Percentiles rank a stretch among this genome's conserved stretches.
Conservation (phyloP, 1,140 invertebrate species). For the Sycophaga agraensis region DNA sequence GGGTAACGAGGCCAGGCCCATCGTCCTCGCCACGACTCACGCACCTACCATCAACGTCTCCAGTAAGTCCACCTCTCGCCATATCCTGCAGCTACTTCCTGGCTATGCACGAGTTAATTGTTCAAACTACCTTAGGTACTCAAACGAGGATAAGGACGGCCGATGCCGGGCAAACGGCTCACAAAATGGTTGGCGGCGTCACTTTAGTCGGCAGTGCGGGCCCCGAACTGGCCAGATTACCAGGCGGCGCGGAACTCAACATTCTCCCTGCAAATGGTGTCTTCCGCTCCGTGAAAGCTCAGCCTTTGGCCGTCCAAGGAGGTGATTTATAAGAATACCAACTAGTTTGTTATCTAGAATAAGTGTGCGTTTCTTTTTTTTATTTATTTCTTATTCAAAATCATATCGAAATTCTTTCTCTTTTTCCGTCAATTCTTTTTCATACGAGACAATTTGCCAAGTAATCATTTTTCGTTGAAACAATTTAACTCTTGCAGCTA, state of each 20-base stretch:
- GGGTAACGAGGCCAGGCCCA: conserved; percentile 50
- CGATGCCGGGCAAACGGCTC: conserved; percentile 48
- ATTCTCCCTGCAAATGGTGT: conserved; percentile 56
- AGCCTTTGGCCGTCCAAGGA: conserved; percentile 48
- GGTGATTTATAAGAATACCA: conserved; percentile 37
- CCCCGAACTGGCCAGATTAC: conserved; percentile 51
- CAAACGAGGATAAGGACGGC: conserved; percentile 53
- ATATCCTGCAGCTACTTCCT: no score
- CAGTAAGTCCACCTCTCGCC: conserved; percentile 48
- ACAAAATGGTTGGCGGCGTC: conserved; percentile 56
- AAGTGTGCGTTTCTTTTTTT: neutral
- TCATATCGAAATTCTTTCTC: no score
- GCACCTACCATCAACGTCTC: conserved; percentile 49
- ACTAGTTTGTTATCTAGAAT: no score
- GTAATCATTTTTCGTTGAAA: no score
- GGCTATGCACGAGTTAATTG: no score
- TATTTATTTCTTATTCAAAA: no score
- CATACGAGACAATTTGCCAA: no score
- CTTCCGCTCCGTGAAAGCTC: conserved; percentile 46
- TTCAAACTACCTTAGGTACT: conserved; percentile 38
- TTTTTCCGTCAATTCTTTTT: no score
- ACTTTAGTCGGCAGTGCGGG: conserved; percentile 53
- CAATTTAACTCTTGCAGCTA: no score
- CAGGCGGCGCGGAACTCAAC: conserved; percentile 55
- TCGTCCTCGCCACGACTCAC: conserved; percentile 51